Evolutionary conservation across 1,140 invertebrate species (phyloP), one percentile per base, ranked within the genome.

Genomic region (Cyrtorhinus lividipennis): DNA sequence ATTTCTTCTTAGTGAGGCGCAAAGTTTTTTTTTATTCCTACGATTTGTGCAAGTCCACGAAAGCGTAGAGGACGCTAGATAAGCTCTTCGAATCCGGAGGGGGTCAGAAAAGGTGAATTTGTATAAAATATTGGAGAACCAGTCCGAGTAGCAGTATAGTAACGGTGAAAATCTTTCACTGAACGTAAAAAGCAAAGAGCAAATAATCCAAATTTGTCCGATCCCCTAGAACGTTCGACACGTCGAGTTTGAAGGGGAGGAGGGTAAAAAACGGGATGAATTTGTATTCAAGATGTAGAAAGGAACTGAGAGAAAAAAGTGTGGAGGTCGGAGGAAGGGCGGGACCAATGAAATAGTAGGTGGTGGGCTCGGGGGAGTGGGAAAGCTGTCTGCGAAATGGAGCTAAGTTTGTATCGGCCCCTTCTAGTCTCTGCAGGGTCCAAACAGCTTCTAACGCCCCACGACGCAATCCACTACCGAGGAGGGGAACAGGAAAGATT

Each of bases 251-350:
- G 56, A 44, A 53, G 25, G 30, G 46, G 56, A 20, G 18, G 26
- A 23, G 48, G 20, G 18, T 53, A 20, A 53, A 20, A 53, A 53
- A 53, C 48, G 8, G 20, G 48, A 53, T 12, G 20, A 53, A 53
- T 53, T 22, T 53, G 48, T 53, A 53, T 53, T 53, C 48, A 53
- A 59, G 57, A 63, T 22, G 27, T 18, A 63, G 27, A 63, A 25
- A 45, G 44, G 23, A 24, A 56, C 24, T 3, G 25, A 57, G 44
- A 26, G 46, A 57, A 45, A 57, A 45, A 58, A 18, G 25, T 22
- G 2, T 15, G 13, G 26, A 45, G 25, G 38, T 24, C 25, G 20
- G n/a, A 23, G 30, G 38, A 27, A 24, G 30, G 2, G 30, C 22
- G 23, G 20, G 18, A 56, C 30, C 22, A 22, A 22, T 62, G 23